Conservation (phyloP, 2,888 invertebrate genomes). For the Drosophila quinaria region DNA sequence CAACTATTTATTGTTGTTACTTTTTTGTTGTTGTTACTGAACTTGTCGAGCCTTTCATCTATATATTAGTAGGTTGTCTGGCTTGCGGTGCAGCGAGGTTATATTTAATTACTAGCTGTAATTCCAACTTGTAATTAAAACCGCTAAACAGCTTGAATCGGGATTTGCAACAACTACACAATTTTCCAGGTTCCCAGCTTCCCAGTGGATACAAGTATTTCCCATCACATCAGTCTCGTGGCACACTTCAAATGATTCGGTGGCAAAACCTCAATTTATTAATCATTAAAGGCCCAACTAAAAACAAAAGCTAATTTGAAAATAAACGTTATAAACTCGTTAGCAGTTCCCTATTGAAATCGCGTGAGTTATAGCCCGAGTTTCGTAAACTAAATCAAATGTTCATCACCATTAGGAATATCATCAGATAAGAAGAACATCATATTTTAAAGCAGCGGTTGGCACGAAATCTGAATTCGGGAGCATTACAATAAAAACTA, state of each 20-base stretch:
- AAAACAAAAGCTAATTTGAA: background rate
- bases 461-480: no score
- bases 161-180: conserved; percentile 13
- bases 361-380: background rate
- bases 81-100: conserved; percentile 36
- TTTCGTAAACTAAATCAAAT: background rate
- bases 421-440: no score
- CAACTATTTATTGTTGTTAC: background rate
- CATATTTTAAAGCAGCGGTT: no score
- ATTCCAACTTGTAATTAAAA: conserved; percentile 48
- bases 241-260: conserved; percentile 28
- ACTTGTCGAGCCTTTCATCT: conserved; percentile 35
- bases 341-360: background rate
- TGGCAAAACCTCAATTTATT: conserved; percentile 5
- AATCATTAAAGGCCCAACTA: background rate
- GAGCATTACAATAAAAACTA: no score
- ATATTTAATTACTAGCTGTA: conserved; percentile 34
- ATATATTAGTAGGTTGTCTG: conserved; percentile 3
- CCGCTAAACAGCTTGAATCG: conserved; percentile 29
- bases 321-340: background rate
- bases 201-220: background rate
- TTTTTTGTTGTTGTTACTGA: conserved; percentile 13
- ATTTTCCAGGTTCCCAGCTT: conserved; percentile 3
- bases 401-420: background rate
- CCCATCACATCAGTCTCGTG: conserved; percentile 40